These are phyloP conservation scores for Prunella himalayana DNA, from an alignment of 2,113 vertebrate genomes.

Conservation along the genomic window DNA sequence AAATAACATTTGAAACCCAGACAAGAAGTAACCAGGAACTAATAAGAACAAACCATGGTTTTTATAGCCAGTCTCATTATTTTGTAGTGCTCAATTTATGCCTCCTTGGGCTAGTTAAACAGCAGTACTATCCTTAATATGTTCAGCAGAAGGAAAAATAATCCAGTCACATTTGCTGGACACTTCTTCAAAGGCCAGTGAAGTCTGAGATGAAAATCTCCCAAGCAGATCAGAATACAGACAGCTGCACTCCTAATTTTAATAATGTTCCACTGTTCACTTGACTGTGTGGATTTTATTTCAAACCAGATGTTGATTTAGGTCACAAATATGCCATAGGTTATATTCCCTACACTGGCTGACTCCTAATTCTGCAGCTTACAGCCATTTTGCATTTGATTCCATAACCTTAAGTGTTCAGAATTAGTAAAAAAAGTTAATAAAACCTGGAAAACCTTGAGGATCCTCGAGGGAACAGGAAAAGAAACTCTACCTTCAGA, in stretches of 20 bases:
- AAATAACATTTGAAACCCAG: neutral
- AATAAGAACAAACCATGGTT: neutral
- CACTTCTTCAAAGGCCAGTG: neutral
- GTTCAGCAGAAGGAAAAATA: neutral
- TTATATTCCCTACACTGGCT: neutral
- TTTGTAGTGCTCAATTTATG: neutral
- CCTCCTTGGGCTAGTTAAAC: neutral
- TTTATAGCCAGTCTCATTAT: neutral
- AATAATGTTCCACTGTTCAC: neutral
- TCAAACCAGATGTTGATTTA: neutral
- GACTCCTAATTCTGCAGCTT: neutral
- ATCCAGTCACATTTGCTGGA: neutral
- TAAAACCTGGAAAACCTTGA: neutral
- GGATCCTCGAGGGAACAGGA: neutral
- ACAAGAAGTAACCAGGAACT: neutral
- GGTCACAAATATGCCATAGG: neutral
- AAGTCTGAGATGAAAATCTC: neutral
- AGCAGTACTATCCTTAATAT: neutral
- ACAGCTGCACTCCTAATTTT: conserved; percentile 14
- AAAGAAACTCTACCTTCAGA: neutral
- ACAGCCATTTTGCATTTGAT: neutral
- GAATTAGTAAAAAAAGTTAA: neutral
- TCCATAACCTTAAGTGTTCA: neutral
- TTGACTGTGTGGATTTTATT: neutral
- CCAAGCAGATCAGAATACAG: conserved; percentile 18